phyloP scores from a whole-genome alignment of 2,797 vertebrate genomes.

The Decapterus maruadsi region DNA sequence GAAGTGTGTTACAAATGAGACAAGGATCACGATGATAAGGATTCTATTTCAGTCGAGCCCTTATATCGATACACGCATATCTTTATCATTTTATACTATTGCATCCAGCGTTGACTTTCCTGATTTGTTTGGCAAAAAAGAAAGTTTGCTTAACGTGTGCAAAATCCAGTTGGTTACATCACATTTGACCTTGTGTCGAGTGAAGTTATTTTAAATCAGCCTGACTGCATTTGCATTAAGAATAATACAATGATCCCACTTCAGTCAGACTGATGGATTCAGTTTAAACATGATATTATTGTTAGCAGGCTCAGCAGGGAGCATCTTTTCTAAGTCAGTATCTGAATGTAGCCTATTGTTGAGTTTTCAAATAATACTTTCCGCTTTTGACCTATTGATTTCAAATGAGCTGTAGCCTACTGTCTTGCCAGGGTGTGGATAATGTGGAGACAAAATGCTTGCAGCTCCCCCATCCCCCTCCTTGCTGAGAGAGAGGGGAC shows the following conservation, averaged over 20 bases:
- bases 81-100: neutral
- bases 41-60: slow-evolving; percentile 2
- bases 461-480: slow-evolving; percentile 71
- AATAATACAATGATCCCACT: neutral
- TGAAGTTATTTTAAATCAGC: slow-evolving; percentile 2
- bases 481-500: slow-evolving; percentile 27
- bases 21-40: slow-evolving; percentile 25
- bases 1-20: slow-evolving; percentile 36
- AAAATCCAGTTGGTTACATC: slow-evolving; percentile 4
- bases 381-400: slow-evolving; percentile 52
- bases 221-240: slow-evolving; percentile 1
- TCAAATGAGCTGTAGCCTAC: slow-evolving; percentile 33
- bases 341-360: slow-evolving; percentile 7
- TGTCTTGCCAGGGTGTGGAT: slow-evolving; percentile 46
- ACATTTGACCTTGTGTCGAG: neutral
- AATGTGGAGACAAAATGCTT: slow-evolving; percentile 64
- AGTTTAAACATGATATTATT: slow-evolving; percentile 6
- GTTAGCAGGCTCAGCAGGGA: neutral
- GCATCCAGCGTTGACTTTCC: neutral
- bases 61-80: neutral
- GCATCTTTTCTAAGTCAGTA: neutral
- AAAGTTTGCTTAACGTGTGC: neutral
- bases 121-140: neutral
- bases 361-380: slow-evolving; percentile 16
- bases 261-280: neutral